Conservation (phyloP, 2,113 vertebrate genomes). For the Ondatra zibethicus region DNA sequence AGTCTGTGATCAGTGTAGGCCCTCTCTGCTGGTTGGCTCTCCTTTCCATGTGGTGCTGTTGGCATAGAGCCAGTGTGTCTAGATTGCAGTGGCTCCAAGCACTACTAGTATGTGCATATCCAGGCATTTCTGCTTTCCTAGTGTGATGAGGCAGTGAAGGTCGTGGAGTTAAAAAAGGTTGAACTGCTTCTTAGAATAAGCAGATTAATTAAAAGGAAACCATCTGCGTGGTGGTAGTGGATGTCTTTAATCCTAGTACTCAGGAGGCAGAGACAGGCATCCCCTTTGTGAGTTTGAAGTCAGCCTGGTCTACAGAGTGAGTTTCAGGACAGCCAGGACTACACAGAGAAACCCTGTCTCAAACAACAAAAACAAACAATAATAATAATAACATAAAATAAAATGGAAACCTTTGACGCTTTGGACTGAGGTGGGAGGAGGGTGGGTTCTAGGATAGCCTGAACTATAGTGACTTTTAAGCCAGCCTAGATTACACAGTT, state of each 20-base stretch:
- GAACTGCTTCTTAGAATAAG: constrained; percentile 40
- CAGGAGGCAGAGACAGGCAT: not conserved
- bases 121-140: not conserved
- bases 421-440: not conserved
- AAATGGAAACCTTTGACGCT: not conserved
- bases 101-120: not conserved
- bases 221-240: not conserved
- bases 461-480: not conserved
- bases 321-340: not conserved
- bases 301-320: not conserved
- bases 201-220: constrained; percentile 24
- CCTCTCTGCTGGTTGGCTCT: constrained; percentile 21
- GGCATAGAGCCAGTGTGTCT: not conserved
- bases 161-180: not conserved
- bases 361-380: not conserved
- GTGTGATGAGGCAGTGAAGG: not conserved
- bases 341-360: not conserved
- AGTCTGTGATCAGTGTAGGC: not conserved
- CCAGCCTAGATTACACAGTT: not conserved
- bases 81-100: not conserved
- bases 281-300: not conserved
- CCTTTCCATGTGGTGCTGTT: not conserved
- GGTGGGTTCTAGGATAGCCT: not conserved
- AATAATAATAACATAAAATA: not conserved
- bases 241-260: not conserved